Evolutionary conservation across 2,797 vertebrate species (phyloP).

Genomic region (Hydrocynus forskahlii): DNA sequence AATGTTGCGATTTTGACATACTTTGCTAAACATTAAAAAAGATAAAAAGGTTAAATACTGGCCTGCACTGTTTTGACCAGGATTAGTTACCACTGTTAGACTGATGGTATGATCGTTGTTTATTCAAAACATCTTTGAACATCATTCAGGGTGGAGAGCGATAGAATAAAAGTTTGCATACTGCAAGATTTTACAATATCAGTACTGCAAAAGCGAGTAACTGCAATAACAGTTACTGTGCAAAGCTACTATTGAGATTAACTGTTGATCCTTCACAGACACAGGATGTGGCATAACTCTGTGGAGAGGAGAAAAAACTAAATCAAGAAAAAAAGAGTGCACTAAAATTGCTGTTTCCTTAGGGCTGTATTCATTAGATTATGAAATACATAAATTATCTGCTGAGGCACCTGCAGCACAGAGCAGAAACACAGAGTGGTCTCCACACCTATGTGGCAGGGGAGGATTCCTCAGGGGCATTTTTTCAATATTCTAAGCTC

Average conservation of each 20-base stretch:
- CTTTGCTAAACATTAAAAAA: no score
- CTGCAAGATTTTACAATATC: not conserved
- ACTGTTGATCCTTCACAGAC: not conserved
- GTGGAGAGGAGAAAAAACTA: not conserved
- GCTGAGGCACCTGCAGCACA: constrained; percentile 7
- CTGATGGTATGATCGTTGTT: no score
- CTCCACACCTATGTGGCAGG: not conserved
- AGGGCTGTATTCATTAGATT: not conserved
- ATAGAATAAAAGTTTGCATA: not conserved
- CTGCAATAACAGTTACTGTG: not conserved
- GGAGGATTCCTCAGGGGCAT: not conserved
- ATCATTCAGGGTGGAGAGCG: not conserved
- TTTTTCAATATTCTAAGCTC: not conserved
- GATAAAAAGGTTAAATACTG: no score
- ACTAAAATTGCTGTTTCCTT: not conserved
- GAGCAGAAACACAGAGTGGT: not conserved
- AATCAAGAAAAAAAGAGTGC: not conserved
- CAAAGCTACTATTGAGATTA: not conserved
- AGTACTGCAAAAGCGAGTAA: not conserved
- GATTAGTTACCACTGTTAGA: no score
- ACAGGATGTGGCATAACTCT: not conserved
- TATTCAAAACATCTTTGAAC: not conserved
- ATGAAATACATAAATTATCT: not conserved
- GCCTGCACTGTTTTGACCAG: no score
- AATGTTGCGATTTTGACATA: no score